phyloP scores from a whole-genome alignment of 2,113 vertebrate genomes.

The Toxostoma redivivum region DNA sequence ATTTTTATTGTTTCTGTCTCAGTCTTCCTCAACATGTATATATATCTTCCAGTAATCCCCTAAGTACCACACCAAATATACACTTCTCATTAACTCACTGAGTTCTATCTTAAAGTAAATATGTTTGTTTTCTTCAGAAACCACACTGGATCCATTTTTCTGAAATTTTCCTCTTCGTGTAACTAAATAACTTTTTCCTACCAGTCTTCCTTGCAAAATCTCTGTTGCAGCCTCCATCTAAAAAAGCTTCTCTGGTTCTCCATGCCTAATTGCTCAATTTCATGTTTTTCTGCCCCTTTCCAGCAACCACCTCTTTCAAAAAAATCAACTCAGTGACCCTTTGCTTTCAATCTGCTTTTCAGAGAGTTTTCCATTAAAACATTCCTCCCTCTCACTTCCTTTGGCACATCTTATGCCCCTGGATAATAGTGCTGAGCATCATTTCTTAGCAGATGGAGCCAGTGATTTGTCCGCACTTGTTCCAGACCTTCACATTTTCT shows the following conservation, averaged over 20 bases:
- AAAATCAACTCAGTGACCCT: not conserved
- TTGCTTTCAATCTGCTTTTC: not conserved
- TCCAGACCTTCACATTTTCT: not conserved
- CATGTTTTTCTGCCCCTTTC: not conserved
- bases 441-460: not conserved
- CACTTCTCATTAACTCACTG: not conserved
- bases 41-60: not conserved
- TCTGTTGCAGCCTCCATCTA: not conserved
- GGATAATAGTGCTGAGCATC: rapidly evolving
- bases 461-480: rapidly evolving
- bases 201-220: not conserved
- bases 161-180: not conserved
- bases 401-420: not conserved
- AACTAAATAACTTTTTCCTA: not conserved
- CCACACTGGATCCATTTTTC: not conserved
- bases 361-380: not conserved
- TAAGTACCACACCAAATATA: not conserved
- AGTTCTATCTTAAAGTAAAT: not conserved
- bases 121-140: not conserved
- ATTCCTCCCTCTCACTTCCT: not conserved
- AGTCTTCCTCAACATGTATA: not conserved
- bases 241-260: not conserved
- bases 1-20: not conserved
- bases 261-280: not conserved
- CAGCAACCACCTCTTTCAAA: not conserved